phyloP scores from a whole-genome alignment of 2,797 vertebrate genomes.

The Thripadectes ignobilis region DNA sequence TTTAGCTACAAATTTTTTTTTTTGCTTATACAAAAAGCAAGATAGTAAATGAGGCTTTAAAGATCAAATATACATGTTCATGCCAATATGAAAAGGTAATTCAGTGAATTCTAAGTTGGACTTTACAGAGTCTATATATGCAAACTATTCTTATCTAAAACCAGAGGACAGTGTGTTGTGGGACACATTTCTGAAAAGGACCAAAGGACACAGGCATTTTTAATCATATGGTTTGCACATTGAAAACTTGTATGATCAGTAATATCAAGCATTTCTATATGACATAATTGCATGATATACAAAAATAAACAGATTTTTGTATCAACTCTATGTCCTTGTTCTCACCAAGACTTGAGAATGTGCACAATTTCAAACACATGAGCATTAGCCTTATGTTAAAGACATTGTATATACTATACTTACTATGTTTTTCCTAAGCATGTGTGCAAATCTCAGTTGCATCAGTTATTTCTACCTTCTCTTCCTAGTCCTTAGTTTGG shows the following conservation, averaged over 20 bases:
- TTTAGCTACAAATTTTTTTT: conserved; percentile 7
- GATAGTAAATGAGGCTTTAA: not conserved
- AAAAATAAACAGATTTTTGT: not conserved
- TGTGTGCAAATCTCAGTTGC: not conserved
- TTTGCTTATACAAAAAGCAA: not conserved
- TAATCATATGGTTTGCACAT: not conserved
- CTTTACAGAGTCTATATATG: not conserved
- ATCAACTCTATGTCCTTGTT: not conserved
- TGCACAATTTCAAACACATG: not conserved
- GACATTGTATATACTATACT: not conserved
- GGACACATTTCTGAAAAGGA: not conserved
- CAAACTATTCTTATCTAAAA: not conserved
- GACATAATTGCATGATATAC: not conserved
- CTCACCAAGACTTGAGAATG: not conserved
- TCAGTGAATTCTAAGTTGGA: not conserved
- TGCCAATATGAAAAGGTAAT: not conserved
- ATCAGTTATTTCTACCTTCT: not conserved
- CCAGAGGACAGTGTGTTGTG: not conserved
- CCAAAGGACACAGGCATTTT: not conserved
- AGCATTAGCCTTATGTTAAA: not conserved
- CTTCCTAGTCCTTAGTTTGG: not conserved
- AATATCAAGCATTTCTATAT: not conserved
- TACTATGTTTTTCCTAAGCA: not conserved
- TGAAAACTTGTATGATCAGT: not conserved
- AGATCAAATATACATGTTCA: not conserved